Evolutionary conservation across 2,113 vertebrate species (phyloP).

Genomic region (Caracal caracal): DNA sequence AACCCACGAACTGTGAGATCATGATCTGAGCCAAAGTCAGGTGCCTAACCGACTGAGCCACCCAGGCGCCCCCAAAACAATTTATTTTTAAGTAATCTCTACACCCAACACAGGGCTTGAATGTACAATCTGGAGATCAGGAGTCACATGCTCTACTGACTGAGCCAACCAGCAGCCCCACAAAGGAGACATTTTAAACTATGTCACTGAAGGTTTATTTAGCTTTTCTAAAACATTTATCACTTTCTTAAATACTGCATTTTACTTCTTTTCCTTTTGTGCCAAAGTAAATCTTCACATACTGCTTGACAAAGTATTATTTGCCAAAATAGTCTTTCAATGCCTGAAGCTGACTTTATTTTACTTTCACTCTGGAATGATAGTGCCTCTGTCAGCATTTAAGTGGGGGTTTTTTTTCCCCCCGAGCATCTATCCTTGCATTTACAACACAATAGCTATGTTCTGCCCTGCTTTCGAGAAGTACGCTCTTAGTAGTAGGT

Average conservation of each 20-base stretch:
- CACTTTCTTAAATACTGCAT: background rate
- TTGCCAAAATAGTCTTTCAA: background rate
- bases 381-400: background rate
- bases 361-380: background rate
- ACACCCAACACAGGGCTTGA: background rate
- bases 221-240: background rate
- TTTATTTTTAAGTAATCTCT: background rate
- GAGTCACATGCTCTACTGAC: no score
- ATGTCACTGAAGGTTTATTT: background rate
- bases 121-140: background rate
- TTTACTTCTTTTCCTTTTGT: background rate
- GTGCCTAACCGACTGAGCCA: no score
- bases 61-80: background rate
- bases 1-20: no score
- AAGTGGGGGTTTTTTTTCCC: background rate
- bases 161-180: background rate
- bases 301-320: background rate
- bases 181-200: background rate
- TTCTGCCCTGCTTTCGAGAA: background rate
- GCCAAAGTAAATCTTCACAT: background rate
- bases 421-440: background rate
- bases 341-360: background rate
- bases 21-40: no score
- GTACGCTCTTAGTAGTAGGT: background rate
- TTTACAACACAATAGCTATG: background rate